Base-by-base conservation (phyloP, 2,888 invertebrate species). In the Polydrusus tereticollis region DNA sequence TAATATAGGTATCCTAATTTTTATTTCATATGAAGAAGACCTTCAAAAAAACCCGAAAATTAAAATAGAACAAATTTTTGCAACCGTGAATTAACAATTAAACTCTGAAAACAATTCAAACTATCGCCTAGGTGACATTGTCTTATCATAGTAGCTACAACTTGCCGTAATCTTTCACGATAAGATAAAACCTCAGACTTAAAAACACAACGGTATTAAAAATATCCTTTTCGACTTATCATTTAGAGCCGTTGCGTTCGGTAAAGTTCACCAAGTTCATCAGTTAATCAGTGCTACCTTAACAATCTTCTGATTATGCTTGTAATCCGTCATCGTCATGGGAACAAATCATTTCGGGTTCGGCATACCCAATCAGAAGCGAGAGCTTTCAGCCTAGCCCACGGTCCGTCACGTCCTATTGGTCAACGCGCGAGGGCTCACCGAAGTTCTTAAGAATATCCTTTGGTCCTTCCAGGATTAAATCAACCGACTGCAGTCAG, bases 381-480 rank as follows among this genome's bases (percentile, higher is more conserved):
- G 50, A 47, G 45, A 18, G 16, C 52, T 60, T 55, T 29, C 50
- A 29, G 33, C 47, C 14, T 52, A 62, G 41, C 21, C 47, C 50
- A 33, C 52, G 52, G 38, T 36, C 41, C 21, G 58, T 63, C 52
- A 14, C 68, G 47, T 45, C 47, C 16, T 38, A 47, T 59, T 59
- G 59, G 47, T 58, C 59, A 45, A 41, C 29, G 18, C 67, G 21
- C 47, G 47, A 59, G 23, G 62, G 45, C 57, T 29, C 52, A 47
- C 29, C 45, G 62, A 23, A 23, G 58, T 43, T 47, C 43, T 52
- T 38, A 43, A 59, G 58, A 71, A 36, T 57, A 73, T 68, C 68
- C 78, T 78, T 76, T 77, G 73, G 78, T 82, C 81, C 64, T 43
- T 64, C 82, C 81, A 80, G 82, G 82, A 83, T 78, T 74, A 80